A percentile compares a stretch with the other conserved stretches of the same genome.
Conservation (phyloP, 2,888 invertebrate species). For the Magallana nippona region DNA sequence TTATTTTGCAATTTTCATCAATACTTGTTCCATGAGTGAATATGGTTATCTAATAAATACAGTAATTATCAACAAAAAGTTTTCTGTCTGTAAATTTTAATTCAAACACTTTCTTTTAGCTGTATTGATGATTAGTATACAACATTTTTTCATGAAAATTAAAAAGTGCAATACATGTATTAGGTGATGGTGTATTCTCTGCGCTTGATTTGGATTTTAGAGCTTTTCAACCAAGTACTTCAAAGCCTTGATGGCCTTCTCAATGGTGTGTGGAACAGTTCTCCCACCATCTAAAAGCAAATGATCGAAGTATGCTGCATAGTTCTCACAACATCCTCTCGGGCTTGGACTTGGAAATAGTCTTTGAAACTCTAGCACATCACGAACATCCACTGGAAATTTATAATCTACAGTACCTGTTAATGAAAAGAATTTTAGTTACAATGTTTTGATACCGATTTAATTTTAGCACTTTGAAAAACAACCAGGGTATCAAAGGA, state of each 20-base stretch:
- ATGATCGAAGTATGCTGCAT: conserved; percentile 11
- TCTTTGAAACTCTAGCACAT: conserved; percentile 16
- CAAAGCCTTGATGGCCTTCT: conserved; percentile 7
- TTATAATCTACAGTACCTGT: neutral
- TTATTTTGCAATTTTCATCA: conserved; percentile 13
- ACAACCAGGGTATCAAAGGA: conserved; percentile 11
- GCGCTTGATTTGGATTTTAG: conserved; percentile 3
- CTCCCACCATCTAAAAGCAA: conserved; percentile 6
- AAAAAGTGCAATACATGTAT: conserved; percentile 2
- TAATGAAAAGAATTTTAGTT: neutral
- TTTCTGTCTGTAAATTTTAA: neutral
- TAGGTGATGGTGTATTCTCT: neutral
- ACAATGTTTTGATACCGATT: neutral
- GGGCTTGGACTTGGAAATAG: neutral
- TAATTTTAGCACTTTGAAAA: conserved; percentile 1
- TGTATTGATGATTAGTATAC: neutral
- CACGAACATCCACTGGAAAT: neutral
- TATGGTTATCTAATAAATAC: neutral
- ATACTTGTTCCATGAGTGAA: neutral
- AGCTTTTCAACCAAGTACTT: conserved; percentile 11
- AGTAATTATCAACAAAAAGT: neutral
- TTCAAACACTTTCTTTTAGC: neutral
- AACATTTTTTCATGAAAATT: conserved; percentile 1
- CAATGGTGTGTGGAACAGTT: conserved; percentile 15
- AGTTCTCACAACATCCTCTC: conserved; percentile 11